Base-by-base conservation (phyloP, 2,888 invertebrate species). In the Cantharis rustica region DNA sequence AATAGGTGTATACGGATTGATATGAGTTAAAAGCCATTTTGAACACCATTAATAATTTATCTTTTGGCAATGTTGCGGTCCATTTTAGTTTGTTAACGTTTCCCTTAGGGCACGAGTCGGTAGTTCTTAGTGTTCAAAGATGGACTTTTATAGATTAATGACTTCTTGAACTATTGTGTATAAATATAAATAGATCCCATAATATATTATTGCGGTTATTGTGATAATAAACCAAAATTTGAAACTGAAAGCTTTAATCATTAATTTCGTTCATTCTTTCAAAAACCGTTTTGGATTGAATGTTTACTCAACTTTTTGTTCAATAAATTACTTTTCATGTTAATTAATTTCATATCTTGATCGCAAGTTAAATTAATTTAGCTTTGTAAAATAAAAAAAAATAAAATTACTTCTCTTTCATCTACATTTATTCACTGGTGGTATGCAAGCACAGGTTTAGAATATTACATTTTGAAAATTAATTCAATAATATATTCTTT, bases 11-110 rank as follows among this genome's bases (percentile, higher is more conserved):
- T 27, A 69, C 61, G 62, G 62, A 77, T 74, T 68, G 72, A 71
- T 61, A 75, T 62, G 71, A 75, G 75, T 75, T 76, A 70, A 73
- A 76, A 74, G 62, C 68, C 68, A 76, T 78, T 75, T 31, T 68
- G 69, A 75, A 78, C 71, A 76, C 75, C 71, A 76, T 78, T 79
- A 79, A 76, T 79, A 76, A 75, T 69, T 76, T 74, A 75, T 69
- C 64, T 76, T 71, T 76, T 76, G 70, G 74, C 78, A 75, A 76
- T 76, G 78, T 78, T 78, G 79, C 79, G 80, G 79, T 76, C 75
- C 76, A 74, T 76, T 76, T 78, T 63, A 71, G 69, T 78, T 78
- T 75, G 76, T 79, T 79, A 79, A 71, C 63, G 73, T 69, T 73
- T n/a, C 73, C 75, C 80, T 75, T 23, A 16, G 74, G 78, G 72